phyloP scores from a whole-genome alignment of 2,888 invertebrate genomes.

The Platypus cylindrus region DNA sequence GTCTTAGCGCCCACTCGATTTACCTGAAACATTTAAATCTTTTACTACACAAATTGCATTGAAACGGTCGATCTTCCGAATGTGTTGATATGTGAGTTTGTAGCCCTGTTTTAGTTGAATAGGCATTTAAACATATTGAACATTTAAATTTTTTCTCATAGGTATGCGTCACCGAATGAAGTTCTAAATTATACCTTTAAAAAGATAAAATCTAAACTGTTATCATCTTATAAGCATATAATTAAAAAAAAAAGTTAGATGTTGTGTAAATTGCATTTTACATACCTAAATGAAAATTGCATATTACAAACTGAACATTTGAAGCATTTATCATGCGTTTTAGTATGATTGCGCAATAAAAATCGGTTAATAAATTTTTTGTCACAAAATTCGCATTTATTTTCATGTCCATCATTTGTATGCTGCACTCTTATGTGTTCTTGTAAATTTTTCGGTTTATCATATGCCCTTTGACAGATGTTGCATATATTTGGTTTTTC shows the following conservation, averaged over 20 bases:
- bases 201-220: slow-evolving; percentile 2
- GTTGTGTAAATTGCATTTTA: too few relatives aligned
- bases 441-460: slow-evolving; percentile 24
- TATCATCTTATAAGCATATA: not conserved
- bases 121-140: slow-evolving; percentile 22
- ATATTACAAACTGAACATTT: slow-evolving; percentile 23
- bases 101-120: slow-evolving; percentile 23
- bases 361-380: slow-evolving; percentile 40
- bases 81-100: slow-evolving; percentile 24
- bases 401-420: slow-evolving; percentile 40
- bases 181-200: slow-evolving; percentile 23
- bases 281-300: slow-evolving; percentile 24
- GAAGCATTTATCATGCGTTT: slow-evolving; percentile 38
- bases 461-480: slow-evolving; percentile 23
- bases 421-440: slow-evolving; percentile 32
- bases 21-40: slow-evolving; percentile 24
- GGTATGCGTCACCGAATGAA: slow-evolving; percentile 25
- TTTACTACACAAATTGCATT: slow-evolving; percentile 24
- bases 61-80: slow-evolving; percentile 21
- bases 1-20: too few relatives aligned
- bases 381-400: slow-evolving; percentile 40
- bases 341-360: slow-evolving; percentile 38
- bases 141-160: slow-evolving; percentile 25
- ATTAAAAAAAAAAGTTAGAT: too few relatives aligned
- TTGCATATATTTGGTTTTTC: slow-evolving; percentile 21